These are phyloP conservation scores for Acanthornis magna DNA, from an alignment of 2,797 vertebrate species.

Conservation along the genomic window DNA sequence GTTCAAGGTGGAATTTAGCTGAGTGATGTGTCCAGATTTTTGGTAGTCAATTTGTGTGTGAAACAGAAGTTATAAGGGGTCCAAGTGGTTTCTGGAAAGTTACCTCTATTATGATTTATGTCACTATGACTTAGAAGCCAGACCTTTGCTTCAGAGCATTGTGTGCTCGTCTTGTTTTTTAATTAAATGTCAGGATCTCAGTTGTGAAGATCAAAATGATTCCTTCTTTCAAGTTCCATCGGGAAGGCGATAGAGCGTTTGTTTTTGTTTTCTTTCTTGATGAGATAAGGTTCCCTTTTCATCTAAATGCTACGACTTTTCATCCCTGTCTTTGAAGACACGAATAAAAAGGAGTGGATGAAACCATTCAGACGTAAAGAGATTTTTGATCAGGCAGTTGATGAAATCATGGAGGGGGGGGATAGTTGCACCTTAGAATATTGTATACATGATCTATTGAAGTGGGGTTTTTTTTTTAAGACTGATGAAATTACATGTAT, in stretches of 20 bases:
- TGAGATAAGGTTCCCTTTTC: slow-evolving; percentile 16
- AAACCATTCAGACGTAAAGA: neutral
- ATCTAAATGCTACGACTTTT: slow-evolving; percentile 48
- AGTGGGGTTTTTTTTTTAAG: neutral
- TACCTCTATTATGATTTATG: neutral
- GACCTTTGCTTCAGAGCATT: slow-evolving; percentile 7
- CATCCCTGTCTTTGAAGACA: slow-evolving; percentile 36
- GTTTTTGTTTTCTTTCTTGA: slow-evolving; percentile 5
- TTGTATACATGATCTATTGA: neutral
- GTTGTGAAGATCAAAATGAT: slow-evolving; percentile 34
- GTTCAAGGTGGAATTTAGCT: neutral
- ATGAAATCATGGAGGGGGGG: neutral
- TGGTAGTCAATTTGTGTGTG: neutral
- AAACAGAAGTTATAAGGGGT: neutral
- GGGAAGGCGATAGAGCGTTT: neutral
- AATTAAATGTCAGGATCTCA: slow-evolving; percentile 55
- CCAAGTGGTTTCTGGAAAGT: neutral
- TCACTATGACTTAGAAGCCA: neutral
- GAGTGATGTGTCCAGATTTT: neutral
- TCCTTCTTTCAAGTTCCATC: slow-evolving; percentile 2
- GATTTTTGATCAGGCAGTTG: slow-evolving; percentile 32
- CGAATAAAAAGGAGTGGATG: slow-evolving; percentile 8
- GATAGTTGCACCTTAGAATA: neutral
- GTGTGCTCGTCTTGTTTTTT: neutral
- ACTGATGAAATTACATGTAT: neutral